phyloP scores from a whole-genome alignment of 2,113 vertebrate species.

The Gasterosteus aculeatus region DNA sequence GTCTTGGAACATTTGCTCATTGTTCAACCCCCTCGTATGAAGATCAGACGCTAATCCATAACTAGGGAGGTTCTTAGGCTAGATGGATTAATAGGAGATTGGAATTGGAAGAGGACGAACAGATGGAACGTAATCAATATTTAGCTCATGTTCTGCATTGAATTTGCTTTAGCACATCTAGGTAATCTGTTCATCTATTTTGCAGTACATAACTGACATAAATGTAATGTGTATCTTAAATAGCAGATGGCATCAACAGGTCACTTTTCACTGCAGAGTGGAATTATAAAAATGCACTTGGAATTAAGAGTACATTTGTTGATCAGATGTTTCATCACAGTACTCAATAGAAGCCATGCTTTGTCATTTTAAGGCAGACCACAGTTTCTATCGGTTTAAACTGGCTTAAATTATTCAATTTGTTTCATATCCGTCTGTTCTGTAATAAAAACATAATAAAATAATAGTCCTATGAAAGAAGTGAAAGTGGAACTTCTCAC shows the following conservation, averaged over 20 bases:
- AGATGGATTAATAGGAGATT: not conserved
- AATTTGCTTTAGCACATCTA: slow-evolving; percentile 15
- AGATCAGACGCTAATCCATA: not conserved
- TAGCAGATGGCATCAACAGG: slow-evolving; percentile 10
- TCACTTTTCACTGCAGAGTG: no score
- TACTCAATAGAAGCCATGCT: not conserved
- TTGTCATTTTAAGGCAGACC: slow-evolving; percentile 4
- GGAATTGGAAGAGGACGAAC: not conserved
- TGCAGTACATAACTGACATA: not conserved
- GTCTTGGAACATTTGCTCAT: not conserved
- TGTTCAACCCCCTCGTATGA: not conserved
- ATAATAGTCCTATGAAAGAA: slow-evolving; percentile 35
- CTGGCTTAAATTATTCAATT: slow-evolving; percentile 29
- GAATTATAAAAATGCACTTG: no score
- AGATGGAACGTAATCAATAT: slow-evolving; percentile 26
- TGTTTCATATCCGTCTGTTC: slow-evolving; percentile 26
- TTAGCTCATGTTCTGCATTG: slow-evolving; percentile 13
- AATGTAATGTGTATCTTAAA: slow-evolving; percentile 14
- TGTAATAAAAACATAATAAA: slow-evolving; percentile 41
- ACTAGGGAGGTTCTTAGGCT: no score
- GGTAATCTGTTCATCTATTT: slow-evolving; percentile 41
- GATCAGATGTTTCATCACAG: not conserved
- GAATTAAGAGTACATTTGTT: slow-evolving; percentile 2
- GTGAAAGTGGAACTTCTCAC: slow-evolving; percentile 10
- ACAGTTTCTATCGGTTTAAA: slow-evolving; percentile 14